Conservation (phyloP, 2,797 vertebrate species). For the Tragopan temminckii region DNA sequence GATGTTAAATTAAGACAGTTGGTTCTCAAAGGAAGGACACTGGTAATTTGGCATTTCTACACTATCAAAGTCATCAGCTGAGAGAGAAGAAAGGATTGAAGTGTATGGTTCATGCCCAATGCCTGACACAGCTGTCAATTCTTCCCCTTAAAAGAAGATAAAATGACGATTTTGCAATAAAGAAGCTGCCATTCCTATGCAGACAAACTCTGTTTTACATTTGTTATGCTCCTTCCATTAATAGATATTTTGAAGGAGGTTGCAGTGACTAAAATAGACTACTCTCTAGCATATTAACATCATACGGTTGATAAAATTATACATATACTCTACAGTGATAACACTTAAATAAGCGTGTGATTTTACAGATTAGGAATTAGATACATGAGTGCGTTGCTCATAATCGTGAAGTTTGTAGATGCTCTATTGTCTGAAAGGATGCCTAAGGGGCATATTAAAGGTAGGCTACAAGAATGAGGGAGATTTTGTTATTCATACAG, state of each 20-base stretch:
- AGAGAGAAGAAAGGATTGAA: neutral
- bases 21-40: neutral
- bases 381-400: neutral
- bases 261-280: slow-evolving; percentile 32
- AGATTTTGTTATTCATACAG: neutral
- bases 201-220: neutral
- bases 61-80: neutral
- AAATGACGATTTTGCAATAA: neutral
- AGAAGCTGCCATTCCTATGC: neutral
- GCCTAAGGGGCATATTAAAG: neutral
- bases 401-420: neutral
- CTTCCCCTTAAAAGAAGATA: neutral
- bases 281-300: neutral
- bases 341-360: slow-evolving; percentile 12
- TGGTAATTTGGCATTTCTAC: neutral
- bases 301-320: slow-evolving; percentile 44
- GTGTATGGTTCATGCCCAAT: neutral
- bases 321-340: neutral
- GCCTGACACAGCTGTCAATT: neutral
- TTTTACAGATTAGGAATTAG: neutral
- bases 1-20: neutral
- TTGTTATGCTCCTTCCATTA: slow-evolving; percentile 13
- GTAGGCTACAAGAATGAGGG: neutral
- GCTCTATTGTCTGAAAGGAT: neutral
- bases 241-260: slow-evolving; percentile 40